These are phyloP conservation scores for Hiodon alosoides DNA, from an alignment of 2,113 vertebrate genomes.

Conservation along the genomic window DNA sequence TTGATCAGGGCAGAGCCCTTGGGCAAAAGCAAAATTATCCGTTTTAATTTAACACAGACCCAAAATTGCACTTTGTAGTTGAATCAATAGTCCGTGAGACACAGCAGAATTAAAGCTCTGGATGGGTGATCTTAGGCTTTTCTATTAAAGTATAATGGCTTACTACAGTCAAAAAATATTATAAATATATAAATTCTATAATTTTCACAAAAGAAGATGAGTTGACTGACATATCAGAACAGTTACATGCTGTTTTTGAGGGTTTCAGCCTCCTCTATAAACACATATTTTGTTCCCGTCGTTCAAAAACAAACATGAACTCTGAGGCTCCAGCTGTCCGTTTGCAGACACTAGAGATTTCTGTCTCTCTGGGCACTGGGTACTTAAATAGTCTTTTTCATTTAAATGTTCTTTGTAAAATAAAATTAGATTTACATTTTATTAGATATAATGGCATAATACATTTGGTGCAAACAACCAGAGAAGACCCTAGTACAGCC, in stretches of 20 bases:
- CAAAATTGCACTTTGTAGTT: slow-evolving; percentile 6
- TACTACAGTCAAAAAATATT: not conserved
- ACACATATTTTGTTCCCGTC: not conserved
- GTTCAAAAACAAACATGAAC: not conserved
- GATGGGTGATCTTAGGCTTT: not conserved
- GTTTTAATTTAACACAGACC: slow-evolving; percentile 28
- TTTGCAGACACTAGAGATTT: not conserved
- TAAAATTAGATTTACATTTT: too few species aligned
- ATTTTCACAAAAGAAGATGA: not conserved
- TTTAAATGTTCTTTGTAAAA: too few species aligned
- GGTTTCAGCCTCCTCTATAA: not conserved
- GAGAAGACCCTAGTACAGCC: too few species aligned
- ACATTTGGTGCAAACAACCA: too few species aligned
- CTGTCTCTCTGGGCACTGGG: not conserved
- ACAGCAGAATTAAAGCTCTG: not conserved
- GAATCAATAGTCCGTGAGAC: not conserved
- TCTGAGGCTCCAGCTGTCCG: not conserved
- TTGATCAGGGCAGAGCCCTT: slow-evolving; percentile 51
- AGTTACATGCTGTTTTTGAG: not conserved
- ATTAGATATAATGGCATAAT: too few species aligned
- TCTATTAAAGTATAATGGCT: not conserved
- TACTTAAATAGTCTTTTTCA: too few species aligned
- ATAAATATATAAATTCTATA: too few species aligned
- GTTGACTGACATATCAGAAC: slow-evolving; percentile 17
- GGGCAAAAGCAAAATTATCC: slow-evolving; percentile 39